Percentiles rank a stretch among this genome's conserved stretches.
Conservation (phyloP, 2,888 invertebrate species). For the Orthosia incerta region DNA sequence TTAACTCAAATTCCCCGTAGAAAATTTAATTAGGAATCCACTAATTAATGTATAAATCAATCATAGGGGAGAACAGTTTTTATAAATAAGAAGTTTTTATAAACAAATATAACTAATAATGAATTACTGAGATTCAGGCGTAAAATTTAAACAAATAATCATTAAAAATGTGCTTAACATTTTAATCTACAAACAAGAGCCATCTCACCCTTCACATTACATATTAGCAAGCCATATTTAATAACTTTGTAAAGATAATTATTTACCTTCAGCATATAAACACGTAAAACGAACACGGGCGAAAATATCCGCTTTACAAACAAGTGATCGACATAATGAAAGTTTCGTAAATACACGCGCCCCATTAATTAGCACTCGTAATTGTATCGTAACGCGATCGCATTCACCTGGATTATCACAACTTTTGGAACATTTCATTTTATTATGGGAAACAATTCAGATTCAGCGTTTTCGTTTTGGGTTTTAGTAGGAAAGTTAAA, state of each 20-base stretch:
- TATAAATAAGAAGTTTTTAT: no score
- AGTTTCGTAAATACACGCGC: constrained; percentile 44
- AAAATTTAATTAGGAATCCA: no score
- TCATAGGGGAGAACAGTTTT: no score
- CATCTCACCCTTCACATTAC: constrained; percentile 21
- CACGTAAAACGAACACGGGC: constrained; percentile 11
- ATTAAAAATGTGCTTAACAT: not conserved
- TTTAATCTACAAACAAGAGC: constrained; percentile 38
- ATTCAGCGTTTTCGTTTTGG: not conserved
- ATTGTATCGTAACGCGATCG: constrained; percentile 58
- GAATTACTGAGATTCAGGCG: no score
- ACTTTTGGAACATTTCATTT: constrained; percentile 18
- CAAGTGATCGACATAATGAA: constrained; percentile 48
- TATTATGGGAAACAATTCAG: constrained; percentile 1
- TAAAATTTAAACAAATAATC: no score
- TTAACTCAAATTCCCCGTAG: no score
- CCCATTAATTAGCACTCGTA: constrained; percentile 52
- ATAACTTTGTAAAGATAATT: constrained; percentile 44
- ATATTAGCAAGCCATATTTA: constrained; percentile 33
- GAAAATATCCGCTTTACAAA: constrained; percentile 32
- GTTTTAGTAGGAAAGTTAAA: not conserved
- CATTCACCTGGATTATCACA: constrained; percentile 34
- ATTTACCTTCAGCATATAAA: constrained; percentile 14
- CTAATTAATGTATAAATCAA: no score
- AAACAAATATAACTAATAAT: no score